A percentile compares a stretch with the other conserved stretches of the same genome.
Conservation (phyloP, 1,140 invertebrate genomes). For the Macrobrachium nipponense region DNA sequence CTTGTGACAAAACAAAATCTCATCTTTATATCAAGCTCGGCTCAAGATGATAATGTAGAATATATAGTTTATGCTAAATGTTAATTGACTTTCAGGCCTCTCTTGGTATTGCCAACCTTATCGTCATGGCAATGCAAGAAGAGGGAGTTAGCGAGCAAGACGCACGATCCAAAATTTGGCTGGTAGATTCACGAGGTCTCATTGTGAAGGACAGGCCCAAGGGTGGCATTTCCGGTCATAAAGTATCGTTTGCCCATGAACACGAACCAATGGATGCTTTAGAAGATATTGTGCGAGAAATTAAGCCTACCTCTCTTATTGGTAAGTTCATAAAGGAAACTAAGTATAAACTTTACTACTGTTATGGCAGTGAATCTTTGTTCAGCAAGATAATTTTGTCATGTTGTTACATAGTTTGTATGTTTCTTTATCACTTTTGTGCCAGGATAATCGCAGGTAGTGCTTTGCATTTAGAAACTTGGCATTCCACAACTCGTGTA, state of each 20-base stretch:
- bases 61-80: neutral
- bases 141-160: constrained; percentile 83
- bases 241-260: constrained; percentile 86
- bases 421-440: neutral
- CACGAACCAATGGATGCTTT: constrained; percentile 82
- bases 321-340: constrained; percentile 71
- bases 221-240: constrained; percentile 81
- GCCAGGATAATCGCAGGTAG: no score
- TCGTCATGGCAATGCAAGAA: constrained; percentile 84
- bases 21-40: neutral
- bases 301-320: constrained; percentile 88
- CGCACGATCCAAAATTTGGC: constrained; percentile 85
- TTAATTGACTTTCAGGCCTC: constrained; percentile 75
- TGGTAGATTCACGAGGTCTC: constrained; percentile 80
- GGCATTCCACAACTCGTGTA: neutral
- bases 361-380: no score
- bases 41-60: neutral
- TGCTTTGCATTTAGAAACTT: no score
- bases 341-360: neutral
- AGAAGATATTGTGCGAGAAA: constrained; percentile 80
- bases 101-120: constrained; percentile 88
- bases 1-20: neutral
- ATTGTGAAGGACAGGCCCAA: constrained; percentile 82
- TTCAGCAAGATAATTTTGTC: no score
- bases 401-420: neutral